Conservation (phyloP, 2,113 vertebrate genomes). For the Taxidea taxus region DNA sequence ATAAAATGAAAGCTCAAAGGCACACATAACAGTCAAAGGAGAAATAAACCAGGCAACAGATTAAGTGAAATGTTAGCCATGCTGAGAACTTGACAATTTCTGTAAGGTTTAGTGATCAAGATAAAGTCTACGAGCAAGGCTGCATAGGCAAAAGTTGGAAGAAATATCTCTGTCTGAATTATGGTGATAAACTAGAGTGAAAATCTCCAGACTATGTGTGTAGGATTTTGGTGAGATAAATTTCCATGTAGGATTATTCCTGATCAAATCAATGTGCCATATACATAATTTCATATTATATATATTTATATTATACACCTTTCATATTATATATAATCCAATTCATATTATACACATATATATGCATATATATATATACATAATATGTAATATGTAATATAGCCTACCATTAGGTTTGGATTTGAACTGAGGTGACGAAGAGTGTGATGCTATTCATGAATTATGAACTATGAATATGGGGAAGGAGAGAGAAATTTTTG, state of each 20-base stretch:
- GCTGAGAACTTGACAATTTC: not conserved
- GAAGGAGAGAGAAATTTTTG: not conserved
- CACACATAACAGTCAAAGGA: not conserved
- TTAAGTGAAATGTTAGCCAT: not conserved
- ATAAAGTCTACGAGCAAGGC: not conserved
- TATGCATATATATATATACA: not conserved
- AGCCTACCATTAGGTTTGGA: not conserved
- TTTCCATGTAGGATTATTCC: not conserved
- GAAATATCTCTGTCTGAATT: not conserved
- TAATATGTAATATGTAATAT: not conserved
- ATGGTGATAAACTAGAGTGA: not conserved
- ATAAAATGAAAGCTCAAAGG: not conserved
- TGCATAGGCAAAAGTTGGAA: not conserved
- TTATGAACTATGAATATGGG: not conserved
- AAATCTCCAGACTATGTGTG: not conserved
- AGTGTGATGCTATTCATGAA: not conserved
- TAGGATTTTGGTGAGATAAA: not conserved
- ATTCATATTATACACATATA: no score
- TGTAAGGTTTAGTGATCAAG: not conserved
- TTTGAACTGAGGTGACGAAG: not conserved
- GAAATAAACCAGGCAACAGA: not conserved
- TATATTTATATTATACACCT: not conserved
- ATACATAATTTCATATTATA: not conserved
- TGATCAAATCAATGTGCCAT: not conserved
- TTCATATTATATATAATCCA: not conserved